Base-by-base conservation (phyloP, 2,113 vertebrate genomes). In the Calidris pugnax region DNA sequence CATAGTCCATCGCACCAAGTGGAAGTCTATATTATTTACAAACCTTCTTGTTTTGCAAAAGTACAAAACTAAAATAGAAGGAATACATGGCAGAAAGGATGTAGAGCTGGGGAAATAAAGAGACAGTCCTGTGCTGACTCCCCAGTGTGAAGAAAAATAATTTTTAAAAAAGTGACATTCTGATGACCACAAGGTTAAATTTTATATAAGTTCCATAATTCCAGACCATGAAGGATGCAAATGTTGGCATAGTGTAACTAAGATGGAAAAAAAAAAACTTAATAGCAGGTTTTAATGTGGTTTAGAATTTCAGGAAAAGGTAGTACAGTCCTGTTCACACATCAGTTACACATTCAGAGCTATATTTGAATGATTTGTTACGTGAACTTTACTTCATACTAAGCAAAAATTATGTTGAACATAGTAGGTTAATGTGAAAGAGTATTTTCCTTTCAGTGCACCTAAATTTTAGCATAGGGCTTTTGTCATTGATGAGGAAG, bases 1-100 rank as follows among this genome's bases (percentile, higher is more conserved):
- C 10, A 4, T 32, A 2, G 0, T 43, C 26, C 51, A 51, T 73
- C 0, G 0, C 19, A 75, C 10, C 9, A 56, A 59, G 3, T 81
- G 18, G 12, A 78, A 71, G 9, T 30, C 33, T 53, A 21, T 3
- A 2, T 55, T 84, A 51, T 81, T 87, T 67, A 28, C 51, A 55
- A 19, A 50, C 4, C 35, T 75, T 13, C 7, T 80, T 73, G 26
- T 73, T 90, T 91, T 33, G 56, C 33, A 18, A 33, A 82, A 71
- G 22, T 37, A 27, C 0, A 8, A 84, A 91, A 63, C 26, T 84
- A 47, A 76, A 88, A 66, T 27, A 51, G 14, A 86, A 30, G 22
- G 32, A 57, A 53, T 66, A 51, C 3, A 9, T 26, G 22, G 15
- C 26, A 91, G 66, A 47, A 80, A 10, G 37, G 11, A 74, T 2